Evolutionary conservation across 2,113 vertebrate genomes (phyloP).

Genomic region (Alethe diademata): DNA sequence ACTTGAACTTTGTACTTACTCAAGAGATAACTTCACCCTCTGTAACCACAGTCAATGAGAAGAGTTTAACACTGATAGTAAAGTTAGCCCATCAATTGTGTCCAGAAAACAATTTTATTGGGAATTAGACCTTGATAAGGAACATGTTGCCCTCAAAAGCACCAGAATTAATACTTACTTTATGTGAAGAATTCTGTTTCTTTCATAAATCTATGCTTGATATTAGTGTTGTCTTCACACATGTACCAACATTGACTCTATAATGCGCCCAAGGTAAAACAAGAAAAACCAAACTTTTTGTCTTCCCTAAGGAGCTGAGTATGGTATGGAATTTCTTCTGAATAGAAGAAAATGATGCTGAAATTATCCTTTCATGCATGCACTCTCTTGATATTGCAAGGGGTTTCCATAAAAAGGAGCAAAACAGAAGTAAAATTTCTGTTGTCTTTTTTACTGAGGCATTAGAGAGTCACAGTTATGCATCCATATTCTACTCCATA

Average conservation of each 20-base stretch:
- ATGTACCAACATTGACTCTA: not conserved
- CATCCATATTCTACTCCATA: not conserved
- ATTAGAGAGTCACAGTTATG: not conserved
- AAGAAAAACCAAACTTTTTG: not conserved
- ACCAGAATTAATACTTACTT: not conserved
- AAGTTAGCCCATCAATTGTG: not conserved
- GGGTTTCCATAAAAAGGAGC: not conserved
- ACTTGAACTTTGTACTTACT: not conserved
- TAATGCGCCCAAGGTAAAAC: not conserved
- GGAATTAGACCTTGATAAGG: not conserved
- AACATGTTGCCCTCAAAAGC: not conserved
- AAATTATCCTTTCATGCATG: not conserved
- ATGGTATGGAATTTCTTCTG: not conserved
- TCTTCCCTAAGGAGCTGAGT: fast-evolving
- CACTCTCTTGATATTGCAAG: not conserved
- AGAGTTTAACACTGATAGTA: not conserved
- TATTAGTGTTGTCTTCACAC: not conserved
- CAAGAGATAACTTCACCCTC: not conserved
- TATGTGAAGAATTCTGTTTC: not conserved
- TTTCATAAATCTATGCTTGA: not conserved
- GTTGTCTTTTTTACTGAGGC: not conserved
- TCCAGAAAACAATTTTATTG: not conserved
- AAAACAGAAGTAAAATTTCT: not conserved
- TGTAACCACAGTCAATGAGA: not conserved
- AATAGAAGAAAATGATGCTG: not conserved